Percentiles rank a stretch among this genome's conserved stretches.
Evolutionary conservation across 2,888 invertebrate genomes (phyloP).

Genomic region (Ariolimax columbianus): DNA sequence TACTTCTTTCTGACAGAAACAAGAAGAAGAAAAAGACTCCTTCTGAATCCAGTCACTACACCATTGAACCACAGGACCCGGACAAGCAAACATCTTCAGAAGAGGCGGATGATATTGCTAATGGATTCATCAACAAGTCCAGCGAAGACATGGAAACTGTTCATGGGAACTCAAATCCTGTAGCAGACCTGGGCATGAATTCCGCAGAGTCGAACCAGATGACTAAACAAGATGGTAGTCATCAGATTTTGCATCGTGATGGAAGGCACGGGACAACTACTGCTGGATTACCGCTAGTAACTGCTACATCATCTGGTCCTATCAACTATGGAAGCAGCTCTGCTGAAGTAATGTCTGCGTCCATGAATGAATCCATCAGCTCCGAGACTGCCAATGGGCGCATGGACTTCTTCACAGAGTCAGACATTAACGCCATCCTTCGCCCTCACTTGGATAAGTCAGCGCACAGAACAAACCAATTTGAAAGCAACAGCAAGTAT

Average conservation of each 20-base stretch:
- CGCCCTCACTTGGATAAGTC: slow-evolving; percentile 6
- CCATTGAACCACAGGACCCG: slow-evolving; percentile 40
- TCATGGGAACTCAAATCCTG: slow-evolving; percentile 9
- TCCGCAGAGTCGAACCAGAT: slow-evolving; percentile 70
- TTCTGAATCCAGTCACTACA: slow-evolving; percentile 33
- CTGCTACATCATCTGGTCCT: background rate
- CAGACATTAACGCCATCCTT: slow-evolving; percentile 43
- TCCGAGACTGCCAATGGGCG: slow-evolving; percentile 16
- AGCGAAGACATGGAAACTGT: slow-evolving; percentile 29
- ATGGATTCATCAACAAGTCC: slow-evolving; percentile 28
- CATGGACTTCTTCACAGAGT: slow-evolving; percentile 49
- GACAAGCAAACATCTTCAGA: slow-evolving; percentile 31
- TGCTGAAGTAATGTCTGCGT: background rate
- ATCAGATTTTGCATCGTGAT: slow-evolving; percentile 64
- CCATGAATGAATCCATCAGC: background rate
- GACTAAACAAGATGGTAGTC: slow-evolving; percentile 65
- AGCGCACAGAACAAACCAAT: background rate
- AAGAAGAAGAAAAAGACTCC: slow-evolving; percentile 38
- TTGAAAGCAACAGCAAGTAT: background rate
- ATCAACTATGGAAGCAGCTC: background rate
- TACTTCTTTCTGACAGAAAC: background rate
- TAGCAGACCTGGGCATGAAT: slow-evolving; percentile 62
- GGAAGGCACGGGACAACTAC: background rate
- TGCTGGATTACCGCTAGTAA: background rate
- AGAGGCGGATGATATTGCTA: slow-evolving; percentile 29